phyloP scores from a whole-genome alignment of 2,797 vertebrate species.

The Strix occidentalis region DNA sequence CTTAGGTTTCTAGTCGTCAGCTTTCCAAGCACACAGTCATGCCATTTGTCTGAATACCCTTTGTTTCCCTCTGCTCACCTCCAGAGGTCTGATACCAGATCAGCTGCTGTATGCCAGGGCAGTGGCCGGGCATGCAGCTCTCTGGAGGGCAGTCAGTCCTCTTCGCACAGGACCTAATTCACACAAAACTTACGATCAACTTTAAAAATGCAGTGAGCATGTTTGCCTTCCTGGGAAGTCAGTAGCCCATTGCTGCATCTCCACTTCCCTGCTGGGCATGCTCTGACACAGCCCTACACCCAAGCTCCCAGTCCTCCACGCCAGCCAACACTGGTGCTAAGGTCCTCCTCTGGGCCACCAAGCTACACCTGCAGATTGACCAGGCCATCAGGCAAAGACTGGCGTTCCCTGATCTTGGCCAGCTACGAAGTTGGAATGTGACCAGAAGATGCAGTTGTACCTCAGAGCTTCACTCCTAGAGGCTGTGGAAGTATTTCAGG shows the following conservation, averaged over 20 bases:
- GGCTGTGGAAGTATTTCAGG: neutral
- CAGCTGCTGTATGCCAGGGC: neutral
- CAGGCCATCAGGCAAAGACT: neutral
- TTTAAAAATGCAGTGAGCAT: neutral
- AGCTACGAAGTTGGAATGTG: neutral
- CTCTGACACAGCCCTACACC: neutral
- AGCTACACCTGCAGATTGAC: neutral
- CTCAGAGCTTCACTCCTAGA: neutral
- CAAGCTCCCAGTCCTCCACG: rapidly evolving
- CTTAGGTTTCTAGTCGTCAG: neutral
- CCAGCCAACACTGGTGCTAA: neutral
- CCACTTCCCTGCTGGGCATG: rapidly evolving
- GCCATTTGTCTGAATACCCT: neutral
- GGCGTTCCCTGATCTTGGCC: neutral
- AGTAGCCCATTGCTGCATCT: neutral
- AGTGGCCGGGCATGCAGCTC: neutral
- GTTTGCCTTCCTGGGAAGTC: neutral
- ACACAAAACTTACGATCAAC: neutral
- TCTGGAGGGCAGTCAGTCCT: neutral
- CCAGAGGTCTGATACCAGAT: neutral
- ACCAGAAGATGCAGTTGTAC: neutral
- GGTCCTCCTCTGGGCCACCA: neutral
- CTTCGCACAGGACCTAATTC: neutral
- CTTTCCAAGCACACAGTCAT: neutral
- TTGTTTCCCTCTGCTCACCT: neutral